A percentile compares a stretch with the other conserved stretches of the same genome.
Evolutionary conservation across 2,888 invertebrate species (phyloP).

Genomic region (Pimpla rufipes): DNA sequence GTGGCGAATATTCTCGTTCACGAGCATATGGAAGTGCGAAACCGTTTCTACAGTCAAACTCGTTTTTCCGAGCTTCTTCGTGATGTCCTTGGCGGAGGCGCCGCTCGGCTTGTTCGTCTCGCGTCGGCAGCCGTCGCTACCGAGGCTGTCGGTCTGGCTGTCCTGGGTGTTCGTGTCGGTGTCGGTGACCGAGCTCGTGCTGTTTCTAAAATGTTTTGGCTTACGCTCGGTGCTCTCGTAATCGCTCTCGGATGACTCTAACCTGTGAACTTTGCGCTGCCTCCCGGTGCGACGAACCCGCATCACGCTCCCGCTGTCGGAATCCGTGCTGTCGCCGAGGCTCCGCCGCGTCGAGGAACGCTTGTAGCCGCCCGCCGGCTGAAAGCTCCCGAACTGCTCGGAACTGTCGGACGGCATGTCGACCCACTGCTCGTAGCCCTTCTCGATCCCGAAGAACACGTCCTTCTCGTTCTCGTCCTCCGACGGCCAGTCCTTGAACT

Average conservation of each 20-base stretch:
- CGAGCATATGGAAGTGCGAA: conserved; percentile 82
- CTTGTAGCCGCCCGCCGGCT: conserved; percentile 80
- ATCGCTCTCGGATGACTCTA: conserved; percentile 84
- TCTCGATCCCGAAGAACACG: conserved; percentile 88
- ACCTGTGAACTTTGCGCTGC: conserved; percentile 79
- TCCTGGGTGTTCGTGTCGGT: conserved; percentile 86
- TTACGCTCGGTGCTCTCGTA: conserved; percentile 82
- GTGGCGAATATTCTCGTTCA: conserved; percentile 81
- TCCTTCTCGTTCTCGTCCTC: conserved; percentile 87
- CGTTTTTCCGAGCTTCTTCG: conserved; percentile 86
- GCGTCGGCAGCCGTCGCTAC: conserved; percentile 84
- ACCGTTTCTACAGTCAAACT: conserved; percentile 84
- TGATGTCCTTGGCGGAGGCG: conserved; percentile 85
- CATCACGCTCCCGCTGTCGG: conserved; percentile 81
- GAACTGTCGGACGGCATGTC: conserved; percentile 81
- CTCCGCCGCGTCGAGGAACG: conserved; percentile 78
- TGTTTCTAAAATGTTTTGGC: conserved; percentile 78
- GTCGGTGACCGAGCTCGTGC: conserved; percentile 81
- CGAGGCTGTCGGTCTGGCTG: conserved; percentile 85
- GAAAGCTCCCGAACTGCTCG: conserved; percentile 81
- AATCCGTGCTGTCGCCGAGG: conserved; percentile 81
- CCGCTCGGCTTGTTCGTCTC: conserved; percentile 74
- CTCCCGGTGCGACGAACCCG: conserved; percentile 77
- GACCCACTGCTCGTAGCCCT: conserved; percentile 87
- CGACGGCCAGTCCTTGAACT: conserved; percentile 89